Evolutionary conservation across 2,888 invertebrate species (phyloP), one percentile per base, ranked within the genome.

Genomic region (Ypsolopha scabrella): DNA sequence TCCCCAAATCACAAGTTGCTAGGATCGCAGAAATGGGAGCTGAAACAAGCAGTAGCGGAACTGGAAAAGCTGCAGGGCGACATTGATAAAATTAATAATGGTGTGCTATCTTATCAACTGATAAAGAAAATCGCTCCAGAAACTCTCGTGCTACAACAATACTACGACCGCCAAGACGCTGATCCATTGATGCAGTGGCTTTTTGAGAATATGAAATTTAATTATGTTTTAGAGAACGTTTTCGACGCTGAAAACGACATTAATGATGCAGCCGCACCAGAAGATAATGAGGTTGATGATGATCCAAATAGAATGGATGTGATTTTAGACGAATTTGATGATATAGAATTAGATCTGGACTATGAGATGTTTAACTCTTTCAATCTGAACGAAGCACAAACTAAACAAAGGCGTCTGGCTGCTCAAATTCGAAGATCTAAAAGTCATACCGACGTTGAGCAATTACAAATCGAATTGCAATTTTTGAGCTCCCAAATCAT

Each of bases 111-210:
- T n/a, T 46, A 39, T 11, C 11, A 33, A 6, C 7, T 34, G 2
- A 1, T 47, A 7, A n/a, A 10, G 7, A 9, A 7, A 6, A n/a
- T 7, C 34, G 7, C 11, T 9, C 33, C 33, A 11, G 51, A 45
- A 6, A 10, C 41, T 10, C 11, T 11, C 6, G 1, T 7, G 7
- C 41, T 51, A 1, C 33, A 41, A 33, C 38, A 6, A 2, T 34
- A 33, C 8, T 24, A 43, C 10, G n/a, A 34, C 7, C 14, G 6
- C 6, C 10, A n/a, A 2, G n/a, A 39, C 6, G 7, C 53, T 36
- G 70, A 72, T 54, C 67, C 68, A 0, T 59, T 80, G 52, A 55
- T 53, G 24, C 52, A 60, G 48, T 80, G 80, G 80, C 64, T 80
- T 45, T 76, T 80, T 60, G 72, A 74, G 55, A 46, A 64, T 38